phyloP scores from a whole-genome alignment of 2,113 vertebrate genomes.

The Lamprotornis superbus region DNA sequence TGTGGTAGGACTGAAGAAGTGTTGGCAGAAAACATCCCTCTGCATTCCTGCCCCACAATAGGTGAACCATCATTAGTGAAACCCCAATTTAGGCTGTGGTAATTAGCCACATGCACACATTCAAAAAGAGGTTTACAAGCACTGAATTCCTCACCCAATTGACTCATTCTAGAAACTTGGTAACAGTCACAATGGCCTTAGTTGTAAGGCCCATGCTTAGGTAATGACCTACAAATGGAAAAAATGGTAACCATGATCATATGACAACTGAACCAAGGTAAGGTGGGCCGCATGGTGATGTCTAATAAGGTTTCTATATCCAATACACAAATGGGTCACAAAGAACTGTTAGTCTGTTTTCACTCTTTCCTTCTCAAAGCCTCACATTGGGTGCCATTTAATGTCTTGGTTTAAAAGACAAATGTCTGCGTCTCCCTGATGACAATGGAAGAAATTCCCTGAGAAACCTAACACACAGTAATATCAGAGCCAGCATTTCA shows the following conservation, averaged over 20 bases:
- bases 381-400: fast-evolving
- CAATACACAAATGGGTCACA: not conserved
- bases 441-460: too few relatives aligned
- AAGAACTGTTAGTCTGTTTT: not conserved
- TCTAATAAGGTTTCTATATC: not conserved
- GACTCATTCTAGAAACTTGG: not conserved
- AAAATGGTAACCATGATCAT: not conserved
- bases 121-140: not conserved
- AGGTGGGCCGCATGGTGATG: not conserved
- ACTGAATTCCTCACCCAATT: not conserved
- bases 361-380: not conserved
- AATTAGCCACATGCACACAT: not conserved
- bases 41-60: not conserved
- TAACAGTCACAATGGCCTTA: not conserved
- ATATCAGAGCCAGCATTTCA: not conserved
- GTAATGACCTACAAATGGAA: not conserved
- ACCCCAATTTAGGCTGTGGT: not conserved
- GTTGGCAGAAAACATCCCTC: not conserved
- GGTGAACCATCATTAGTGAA: not conserved
- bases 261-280: not conserved
- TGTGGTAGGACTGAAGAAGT: not conserved
- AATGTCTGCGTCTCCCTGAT: not conserved
- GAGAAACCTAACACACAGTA: too few relatives aligned
- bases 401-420: not conserved
- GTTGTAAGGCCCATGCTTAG: not conserved